Percentiles rank a stretch among this genome's conserved stretches.
Evolutionary conservation across 2,888 invertebrate species (phyloP).

Genomic region (Ganaspis brasiliensis): DNA sequence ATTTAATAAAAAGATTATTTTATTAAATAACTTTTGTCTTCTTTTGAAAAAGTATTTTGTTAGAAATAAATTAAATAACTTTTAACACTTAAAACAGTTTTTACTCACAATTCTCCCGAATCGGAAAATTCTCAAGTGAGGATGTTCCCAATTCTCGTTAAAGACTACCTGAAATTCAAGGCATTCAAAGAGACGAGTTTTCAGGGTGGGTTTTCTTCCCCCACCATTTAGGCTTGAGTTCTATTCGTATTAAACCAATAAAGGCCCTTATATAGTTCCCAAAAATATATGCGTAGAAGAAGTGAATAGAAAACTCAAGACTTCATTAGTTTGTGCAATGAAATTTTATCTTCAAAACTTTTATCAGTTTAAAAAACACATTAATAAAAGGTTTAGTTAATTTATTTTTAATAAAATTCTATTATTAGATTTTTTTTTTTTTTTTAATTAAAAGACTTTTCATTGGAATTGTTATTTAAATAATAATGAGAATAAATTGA

Average conservation of each 20-base stretch:
- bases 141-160: background rate
- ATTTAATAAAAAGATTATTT: too few species aligned
- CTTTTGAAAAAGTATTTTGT: too few species aligned
- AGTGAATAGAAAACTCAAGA: too few species aligned
- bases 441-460: background rate
- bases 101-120: background rate
- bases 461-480: background rate
- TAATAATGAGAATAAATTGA: too few species aligned
- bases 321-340: background rate
- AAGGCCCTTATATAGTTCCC: background rate
- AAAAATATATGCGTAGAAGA: background rate
- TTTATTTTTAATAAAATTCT: conserved; percentile 9
- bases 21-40: too few species aligned
- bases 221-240: background rate
- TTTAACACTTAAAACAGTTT: background rate
- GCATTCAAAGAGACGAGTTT: background rate
- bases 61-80: background rate
- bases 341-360: background rate
- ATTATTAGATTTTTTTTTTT: background rate
- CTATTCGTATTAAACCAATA: background rate
- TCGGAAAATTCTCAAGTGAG: background rate
- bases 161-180: background rate
- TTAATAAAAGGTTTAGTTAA: background rate
- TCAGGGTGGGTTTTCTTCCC: background rate
- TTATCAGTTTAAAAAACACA: background rate